A percentile compares a stretch with the other conserved stretches of the same genome.
Conservation (phyloP, 2,113 vertebrate species). For the Tricholaema leucomelas region DNA sequence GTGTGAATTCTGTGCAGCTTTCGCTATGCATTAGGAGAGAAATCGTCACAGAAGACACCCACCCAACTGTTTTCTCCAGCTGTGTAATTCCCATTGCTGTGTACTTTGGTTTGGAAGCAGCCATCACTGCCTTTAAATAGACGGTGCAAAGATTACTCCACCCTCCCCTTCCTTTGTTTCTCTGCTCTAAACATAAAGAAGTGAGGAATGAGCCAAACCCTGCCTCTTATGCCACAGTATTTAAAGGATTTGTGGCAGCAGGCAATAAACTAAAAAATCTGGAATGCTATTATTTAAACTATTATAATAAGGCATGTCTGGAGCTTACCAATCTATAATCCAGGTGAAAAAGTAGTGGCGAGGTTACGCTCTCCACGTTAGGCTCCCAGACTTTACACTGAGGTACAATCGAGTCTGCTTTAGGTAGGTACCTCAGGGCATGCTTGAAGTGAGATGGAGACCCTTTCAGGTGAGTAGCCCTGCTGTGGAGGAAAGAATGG, state of each 20-base stretch:
- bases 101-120: neutral
- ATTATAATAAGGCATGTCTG: neutral
- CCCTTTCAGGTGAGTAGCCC: neutral
- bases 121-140: constrained; percentile 52
- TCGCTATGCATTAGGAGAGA: neutral
- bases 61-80: constrained; percentile 28
- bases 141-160: constrained; percentile 27
- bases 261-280: constrained; percentile 14
- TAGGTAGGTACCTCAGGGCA: neutral
- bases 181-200: constrained; percentile 46
- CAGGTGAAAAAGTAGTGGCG: neutral
- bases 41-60: neutral
- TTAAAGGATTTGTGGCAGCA: constrained; percentile 1
- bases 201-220: constrained; percentile 20
- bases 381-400: neutral
- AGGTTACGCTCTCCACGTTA: neutral
- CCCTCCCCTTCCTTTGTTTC: constrained; percentile 49
- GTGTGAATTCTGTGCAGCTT: neutral
- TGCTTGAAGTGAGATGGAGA: neutral
- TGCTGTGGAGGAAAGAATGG: neutral
- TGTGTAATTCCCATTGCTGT: constrained; percentile 5
- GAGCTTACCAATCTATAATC: neutral
- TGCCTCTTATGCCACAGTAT: neutral
- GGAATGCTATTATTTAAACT: constrained; percentile 11
- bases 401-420: neutral